Evolutionary conservation across 2,113 vertebrate genomes (phyloP), one percentile per base, ranked within the genome.

Genomic region (Nesoenas mayeri): DNA sequence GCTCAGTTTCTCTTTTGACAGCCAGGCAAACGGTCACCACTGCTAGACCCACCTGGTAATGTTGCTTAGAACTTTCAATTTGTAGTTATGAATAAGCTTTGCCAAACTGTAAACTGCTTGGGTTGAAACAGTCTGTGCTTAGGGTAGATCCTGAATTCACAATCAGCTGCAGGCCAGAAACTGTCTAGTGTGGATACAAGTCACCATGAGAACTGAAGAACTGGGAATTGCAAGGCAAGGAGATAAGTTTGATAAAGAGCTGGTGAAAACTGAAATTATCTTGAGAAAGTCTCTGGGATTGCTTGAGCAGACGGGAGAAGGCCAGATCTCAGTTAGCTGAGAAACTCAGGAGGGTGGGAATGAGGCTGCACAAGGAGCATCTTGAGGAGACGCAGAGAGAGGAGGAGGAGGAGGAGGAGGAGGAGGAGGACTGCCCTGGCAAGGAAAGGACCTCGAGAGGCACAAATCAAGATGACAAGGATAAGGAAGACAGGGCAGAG

Each of bases 381-480:
- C 42, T 44, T 0, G 0, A 67, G 38, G 34, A 56, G 22, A 48
- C 92, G 31, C 92, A 78, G 34, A 47, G 44, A 47, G 58, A 87
- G 48, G 71, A 36, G 36, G 36, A 36, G 36, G 36, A 36, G 36
- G 36, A 36, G n/a, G n/a, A 38, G 38, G 38, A 40, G 12, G 48
- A 54, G 56, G 24, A 69, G 42, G 20, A 85, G 22, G 44, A 12
- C 28, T 70, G 38, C 31, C 64, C 85, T 36, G 69, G 66, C 62
- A 81, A 67, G 7, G 6, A 78, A 34, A n/a, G 32, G 69, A 95
- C 69, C 53, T 93, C 78, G 75, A 65, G 77, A 89, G 42, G 48
- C 65, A 93, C 77, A 91, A 71, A 66, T 32, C 64, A 86, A 93
- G 80, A 88, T 28, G 53, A 60, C 42, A 95, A 72, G 84, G 91